Base-by-base conservation (phyloP, 2,113 vertebrate genomes). In the Tiliqua scincoides region DNA sequence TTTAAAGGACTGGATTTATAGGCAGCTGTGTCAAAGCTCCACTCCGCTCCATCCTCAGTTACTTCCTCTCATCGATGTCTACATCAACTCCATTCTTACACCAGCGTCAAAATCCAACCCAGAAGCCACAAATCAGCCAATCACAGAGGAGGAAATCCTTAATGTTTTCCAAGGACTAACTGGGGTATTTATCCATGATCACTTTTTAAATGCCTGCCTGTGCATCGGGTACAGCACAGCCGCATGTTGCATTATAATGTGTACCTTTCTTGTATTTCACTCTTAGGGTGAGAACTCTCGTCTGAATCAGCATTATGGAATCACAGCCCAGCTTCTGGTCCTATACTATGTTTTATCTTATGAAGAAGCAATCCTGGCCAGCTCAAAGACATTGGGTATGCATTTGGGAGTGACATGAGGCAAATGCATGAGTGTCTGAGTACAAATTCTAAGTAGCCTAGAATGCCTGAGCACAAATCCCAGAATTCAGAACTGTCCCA, bases 41-140 rank as follows among this genome's bases (percentile, higher is more conserved):
- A 98, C 97, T 30, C 99, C 99, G 0, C 98, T 99, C 52, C 99
- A 99, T 92, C 98, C 98, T 77, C 99, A 99, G 78, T 92, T 99
- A 67, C 97, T 99, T 76, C 98, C 99, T 83, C 97, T 99, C 3
- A 98, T 99, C 18, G 98, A 99, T 20, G 99, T 98, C 75, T 99
- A 99, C 89, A 98, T 99, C 91, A 99, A 99, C 95, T 99, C 99
- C 88, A 96, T 99, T 87, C 98, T 99, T 85, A 99, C 98, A 48
- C 99, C 99, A 52, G 99, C 99, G 10, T 99, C 99, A 21, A 99
- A 99, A 91, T 98, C 98, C 84, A 99, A 98, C 93, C 99, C 99
- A 1, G 99, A 99, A 95, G 98, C 98, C 89, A 99, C 99, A 78
- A 99, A 99, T 90, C 98, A 99, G 94, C 99, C 99, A 68, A 97